Conservation (phyloP, 2,113 vertebrate species). For the Gymnocephalus cernua region DNA sequence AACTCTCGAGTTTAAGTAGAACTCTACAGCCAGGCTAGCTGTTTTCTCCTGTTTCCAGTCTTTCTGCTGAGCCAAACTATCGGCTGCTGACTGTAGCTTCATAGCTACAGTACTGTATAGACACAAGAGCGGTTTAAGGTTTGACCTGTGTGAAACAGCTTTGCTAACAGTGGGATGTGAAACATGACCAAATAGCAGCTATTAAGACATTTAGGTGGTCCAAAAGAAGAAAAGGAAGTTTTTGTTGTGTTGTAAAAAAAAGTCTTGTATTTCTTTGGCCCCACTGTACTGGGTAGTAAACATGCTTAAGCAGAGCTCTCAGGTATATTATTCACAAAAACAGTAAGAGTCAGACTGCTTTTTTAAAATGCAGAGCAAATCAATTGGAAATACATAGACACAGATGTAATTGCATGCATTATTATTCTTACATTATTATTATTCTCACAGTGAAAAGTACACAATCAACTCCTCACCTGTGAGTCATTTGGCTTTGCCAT, state of each 20-base stretch:
- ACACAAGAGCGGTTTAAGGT: not conserved
- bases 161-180: not conserved
- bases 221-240: not conserved
- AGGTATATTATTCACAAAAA: not conserved
- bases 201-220: not conserved
- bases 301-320: not conserved
- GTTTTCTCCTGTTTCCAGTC: not conserved
- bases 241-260: not conserved
- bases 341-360: too few species aligned
- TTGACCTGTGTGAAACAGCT: not conserved
- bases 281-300: not conserved
- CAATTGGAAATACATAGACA: not conserved
- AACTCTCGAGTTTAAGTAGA: too few species aligned
- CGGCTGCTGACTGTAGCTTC: not conserved
- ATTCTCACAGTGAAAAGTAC: conserved; percentile 6
- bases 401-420: not conserved
- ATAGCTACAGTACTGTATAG: not conserved
- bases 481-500: conserved; percentile 19
- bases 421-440: too few species aligned
- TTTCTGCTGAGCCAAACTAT: not conserved
- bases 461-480: conserved; percentile 38
- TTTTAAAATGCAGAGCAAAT: conserved; percentile 10
- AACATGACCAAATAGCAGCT: too few species aligned
- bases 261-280: not conserved
- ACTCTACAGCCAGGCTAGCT: too few species aligned